Percentiles rank a stretch among this genome's conserved stretches.
phyloP scores from a whole-genome alignment of 2,797 vertebrate species.

The Pseudochirops cupreus region DNA sequence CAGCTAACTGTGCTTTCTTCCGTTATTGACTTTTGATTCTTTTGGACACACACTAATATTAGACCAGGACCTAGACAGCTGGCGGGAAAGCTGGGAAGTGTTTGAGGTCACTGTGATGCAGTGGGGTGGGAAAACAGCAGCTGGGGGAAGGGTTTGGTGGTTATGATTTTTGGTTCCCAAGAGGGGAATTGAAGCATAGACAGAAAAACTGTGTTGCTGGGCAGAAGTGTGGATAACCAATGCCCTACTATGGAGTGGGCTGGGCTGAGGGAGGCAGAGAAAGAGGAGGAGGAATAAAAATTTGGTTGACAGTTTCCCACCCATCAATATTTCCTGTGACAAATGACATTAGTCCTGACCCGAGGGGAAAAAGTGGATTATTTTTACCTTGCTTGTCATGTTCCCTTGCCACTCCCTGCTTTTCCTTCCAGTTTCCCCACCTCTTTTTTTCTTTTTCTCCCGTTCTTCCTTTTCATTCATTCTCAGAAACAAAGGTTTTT shows the following conservation, averaged over 20 bases:
- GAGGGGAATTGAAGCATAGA: not conserved
- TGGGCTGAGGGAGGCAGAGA: too few species aligned
- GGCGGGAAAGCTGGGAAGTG: too few species aligned
- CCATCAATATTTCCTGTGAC: slow-evolving; percentile 7
- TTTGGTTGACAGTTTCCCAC: not conserved
- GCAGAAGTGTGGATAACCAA: not conserved
- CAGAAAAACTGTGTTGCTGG: not conserved
- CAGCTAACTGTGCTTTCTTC: not conserved
- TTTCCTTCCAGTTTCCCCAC: not conserved
- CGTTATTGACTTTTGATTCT: slow-evolving; percentile 44
- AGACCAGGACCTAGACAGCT: not conserved
- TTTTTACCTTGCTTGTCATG: not conserved
- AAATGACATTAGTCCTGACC: not conserved
- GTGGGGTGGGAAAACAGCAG: not conserved
- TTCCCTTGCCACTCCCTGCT: not conserved
- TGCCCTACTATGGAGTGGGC: not conserved
- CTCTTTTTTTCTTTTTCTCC: not conserved
- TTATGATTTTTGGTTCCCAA: slow-evolving; percentile 26
- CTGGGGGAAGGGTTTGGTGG: not conserved
- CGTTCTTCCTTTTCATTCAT: not conserved
- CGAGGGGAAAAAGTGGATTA: not conserved
- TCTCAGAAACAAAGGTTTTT: not conserved
- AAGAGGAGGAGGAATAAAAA: not conserved
- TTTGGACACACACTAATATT: not conserved
- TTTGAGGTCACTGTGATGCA: slow-evolving; percentile 22